phyloP scores from a whole-genome alignment of 2,797 vertebrate species.

The Arvicola amphibius region DNA sequence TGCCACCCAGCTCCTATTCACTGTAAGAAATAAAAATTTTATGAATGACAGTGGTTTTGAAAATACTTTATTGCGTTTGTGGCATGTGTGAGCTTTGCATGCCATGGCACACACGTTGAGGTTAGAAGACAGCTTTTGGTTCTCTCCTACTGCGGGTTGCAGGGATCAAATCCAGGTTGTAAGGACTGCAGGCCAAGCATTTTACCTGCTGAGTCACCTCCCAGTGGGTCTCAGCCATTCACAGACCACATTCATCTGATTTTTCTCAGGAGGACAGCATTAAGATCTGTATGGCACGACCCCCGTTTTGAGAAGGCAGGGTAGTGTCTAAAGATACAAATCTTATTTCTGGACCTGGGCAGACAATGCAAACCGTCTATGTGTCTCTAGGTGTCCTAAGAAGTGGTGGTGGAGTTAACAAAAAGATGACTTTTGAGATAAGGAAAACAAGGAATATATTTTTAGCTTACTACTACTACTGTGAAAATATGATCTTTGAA shows the following conservation, averaged over 20 bases:
- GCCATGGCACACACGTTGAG: not conserved
- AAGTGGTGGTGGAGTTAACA: fast-evolving
- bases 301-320: not conserved
- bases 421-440: fast-evolving
- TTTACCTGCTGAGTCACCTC: not conserved
- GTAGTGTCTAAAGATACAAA: not conserved
- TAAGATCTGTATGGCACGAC: not conserved
- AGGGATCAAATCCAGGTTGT: not conserved
- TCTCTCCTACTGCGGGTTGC: not conserved
- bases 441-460: not conserved
- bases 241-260: not conserved
- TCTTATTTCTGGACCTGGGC: not conserved
- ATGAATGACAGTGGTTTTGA: not conserved
- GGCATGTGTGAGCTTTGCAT: not conserved
- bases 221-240: not conserved
- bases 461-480: fast-evolving
- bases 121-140: not conserved
- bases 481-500: not conserved
- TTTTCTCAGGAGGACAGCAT: not conserved
- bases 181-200: not conserved
- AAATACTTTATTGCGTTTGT: not conserved
- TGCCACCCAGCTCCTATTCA: not conserved
- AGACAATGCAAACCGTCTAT: not conserved
- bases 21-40: not conserved
- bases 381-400: not conserved